A percentile compares a stretch with the other conserved stretches of the same genome.
Conservation (phyloP, 1,140 invertebrate species). For the Calephelis nemesis region DNA sequence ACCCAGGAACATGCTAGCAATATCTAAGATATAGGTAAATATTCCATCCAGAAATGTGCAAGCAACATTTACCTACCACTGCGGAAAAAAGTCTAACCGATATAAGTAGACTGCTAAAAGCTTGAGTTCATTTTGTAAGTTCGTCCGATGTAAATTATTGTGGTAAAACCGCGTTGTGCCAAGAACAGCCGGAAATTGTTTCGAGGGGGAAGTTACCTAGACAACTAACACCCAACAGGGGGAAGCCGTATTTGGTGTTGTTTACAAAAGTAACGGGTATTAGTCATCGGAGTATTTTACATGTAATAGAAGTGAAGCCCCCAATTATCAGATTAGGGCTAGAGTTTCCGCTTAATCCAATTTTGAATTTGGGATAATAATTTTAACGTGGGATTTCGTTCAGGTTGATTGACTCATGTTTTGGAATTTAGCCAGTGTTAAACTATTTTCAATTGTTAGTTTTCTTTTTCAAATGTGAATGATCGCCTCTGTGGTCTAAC, state of each 20-base stretch:
- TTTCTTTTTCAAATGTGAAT: too few relatives aligned
- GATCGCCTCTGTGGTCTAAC: too few relatives aligned
- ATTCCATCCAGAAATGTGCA: too few relatives aligned
- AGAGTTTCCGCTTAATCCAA: slow-evolving; percentile 4
- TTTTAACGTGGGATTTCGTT: too few relatives aligned
- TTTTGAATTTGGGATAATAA: too few relatives aligned
- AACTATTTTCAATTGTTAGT: too few relatives aligned
- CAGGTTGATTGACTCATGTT: too few relatives aligned
- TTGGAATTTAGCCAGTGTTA: too few relatives aligned
- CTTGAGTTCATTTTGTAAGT: slow-evolving; percentile 14
- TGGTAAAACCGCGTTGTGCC: slow-evolving; percentile 21
- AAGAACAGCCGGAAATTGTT: slow-evolving; percentile 46
- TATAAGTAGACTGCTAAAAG: not conserved
- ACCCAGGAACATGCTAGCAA: too few relatives aligned
- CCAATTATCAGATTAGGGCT: slow-evolving; percentile 5
- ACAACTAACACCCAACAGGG: slow-evolving; percentile 62
- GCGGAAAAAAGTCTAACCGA: not conserved
- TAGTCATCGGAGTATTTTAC: slow-evolving; percentile 36
- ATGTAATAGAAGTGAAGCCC: slow-evolving; percentile 3
- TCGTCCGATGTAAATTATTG: slow-evolving; percentile 25
- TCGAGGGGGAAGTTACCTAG: slow-evolving; percentile 56
- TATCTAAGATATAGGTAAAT: too few relatives aligned
- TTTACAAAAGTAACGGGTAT: slow-evolving; percentile 41
- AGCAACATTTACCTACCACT: too few relatives aligned
- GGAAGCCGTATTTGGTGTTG: slow-evolving; percentile 48